Percentiles rank a stretch among this genome's conserved stretches.
phyloP scores from a whole-genome alignment of 2,888 invertebrate genomes.

The Polylopha cassiicola region DNA sequence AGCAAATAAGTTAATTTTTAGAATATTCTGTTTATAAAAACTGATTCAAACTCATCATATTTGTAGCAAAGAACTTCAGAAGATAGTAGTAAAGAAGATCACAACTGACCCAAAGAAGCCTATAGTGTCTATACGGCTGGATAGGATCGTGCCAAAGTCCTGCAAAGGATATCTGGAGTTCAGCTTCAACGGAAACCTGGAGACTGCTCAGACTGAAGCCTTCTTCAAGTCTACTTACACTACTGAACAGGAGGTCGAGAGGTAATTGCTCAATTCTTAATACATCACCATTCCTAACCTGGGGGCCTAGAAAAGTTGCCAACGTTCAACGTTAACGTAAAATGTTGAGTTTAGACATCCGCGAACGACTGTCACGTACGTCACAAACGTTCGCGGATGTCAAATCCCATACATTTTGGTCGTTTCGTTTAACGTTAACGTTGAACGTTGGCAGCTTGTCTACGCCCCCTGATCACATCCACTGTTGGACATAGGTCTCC shows the following conservation, averaged over 20 bases:
- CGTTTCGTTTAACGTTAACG: too few relatives aligned
- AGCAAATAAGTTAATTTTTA: too few relatives aligned
- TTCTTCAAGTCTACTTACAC: conserved; percentile 82
- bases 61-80: conserved; percentile 41
- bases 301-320: too few relatives aligned
- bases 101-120: conserved; percentile 79
- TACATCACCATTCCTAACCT: neutral
- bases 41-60: too few relatives aligned
- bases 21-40: too few relatives aligned
- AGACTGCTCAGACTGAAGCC: conserved; percentile 80
- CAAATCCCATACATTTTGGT: too few relatives aligned
- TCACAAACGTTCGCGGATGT: too few relatives aligned
- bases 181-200: conserved; percentile 80
- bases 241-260: conserved; percentile 59
- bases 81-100: conserved; percentile 51
- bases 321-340: too few relatives aligned
- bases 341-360: too few relatives aligned
- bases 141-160: conserved; percentile 73
- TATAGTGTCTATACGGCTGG: conserved; percentile 77
- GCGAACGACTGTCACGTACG: too few relatives aligned
- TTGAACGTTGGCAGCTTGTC: neutral
- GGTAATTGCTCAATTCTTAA: conserved; percentile 40
- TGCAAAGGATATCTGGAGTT: conserved; percentile 80
- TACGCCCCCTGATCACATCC: too few relatives aligned
- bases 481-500: too few relatives aligned